These are phyloP conservation scores for Salminus brasiliensis DNA, from an alignment of 2,113 vertebrate species.

Conservation along the genomic window DNA sequence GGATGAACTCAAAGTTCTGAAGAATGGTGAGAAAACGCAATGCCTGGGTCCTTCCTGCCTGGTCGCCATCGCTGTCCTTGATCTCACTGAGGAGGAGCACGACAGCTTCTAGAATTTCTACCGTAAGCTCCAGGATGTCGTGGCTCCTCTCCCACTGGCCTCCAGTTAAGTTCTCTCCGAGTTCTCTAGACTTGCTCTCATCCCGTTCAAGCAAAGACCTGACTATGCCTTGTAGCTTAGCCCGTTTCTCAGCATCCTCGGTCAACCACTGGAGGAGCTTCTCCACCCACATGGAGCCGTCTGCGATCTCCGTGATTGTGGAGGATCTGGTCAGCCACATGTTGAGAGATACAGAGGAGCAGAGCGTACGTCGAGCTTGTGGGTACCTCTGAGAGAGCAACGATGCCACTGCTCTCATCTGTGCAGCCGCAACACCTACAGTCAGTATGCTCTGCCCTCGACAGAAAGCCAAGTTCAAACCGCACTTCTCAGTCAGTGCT, in stretches of 20 bases:
- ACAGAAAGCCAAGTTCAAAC: slow-evolving; percentile 78
- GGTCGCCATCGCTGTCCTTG: slow-evolving; percentile 54
- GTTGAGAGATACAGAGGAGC: slow-evolving; percentile 70
- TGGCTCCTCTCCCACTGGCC: slow-evolving; percentile 77
- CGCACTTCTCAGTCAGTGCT: slow-evolving; percentile 76
- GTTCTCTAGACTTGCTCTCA: slow-evolving; percentile 69
- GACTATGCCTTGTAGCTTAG: slow-evolving; percentile 71
- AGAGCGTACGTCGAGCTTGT: slow-evolving; percentile 67
- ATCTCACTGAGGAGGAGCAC: slow-evolving; percentile 71
- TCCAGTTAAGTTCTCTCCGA: slow-evolving; percentile 70
- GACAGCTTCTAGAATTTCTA: slow-evolving; percentile 68
- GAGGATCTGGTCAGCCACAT: slow-evolving; percentile 74
- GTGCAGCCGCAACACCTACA: slow-evolving; percentile 66
- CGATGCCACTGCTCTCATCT: slow-evolving; percentile 70
- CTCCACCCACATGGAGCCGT: slow-evolving; percentile 60
- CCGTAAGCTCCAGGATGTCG: slow-evolving; percentile 70
- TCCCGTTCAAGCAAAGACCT: slow-evolving; percentile 64
- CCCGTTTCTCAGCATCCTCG: slow-evolving; percentile 66
- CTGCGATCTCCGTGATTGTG: slow-evolving; percentile 52
- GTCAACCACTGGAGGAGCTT: slow-evolving; percentile 74
- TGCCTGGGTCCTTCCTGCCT: slow-evolving; percentile 62
- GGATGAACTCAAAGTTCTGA: slow-evolving; percentile 76
- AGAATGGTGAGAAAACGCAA: slow-evolving; percentile 61
- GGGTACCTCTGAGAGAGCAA: slow-evolving; percentile 72
- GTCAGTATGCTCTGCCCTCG: slow-evolving; percentile 73